Percentiles rank a stretch among this genome's conserved stretches.
Conservation (phyloP, 2,888 invertebrate species). For the Lasioglossum villosulum region DNA sequence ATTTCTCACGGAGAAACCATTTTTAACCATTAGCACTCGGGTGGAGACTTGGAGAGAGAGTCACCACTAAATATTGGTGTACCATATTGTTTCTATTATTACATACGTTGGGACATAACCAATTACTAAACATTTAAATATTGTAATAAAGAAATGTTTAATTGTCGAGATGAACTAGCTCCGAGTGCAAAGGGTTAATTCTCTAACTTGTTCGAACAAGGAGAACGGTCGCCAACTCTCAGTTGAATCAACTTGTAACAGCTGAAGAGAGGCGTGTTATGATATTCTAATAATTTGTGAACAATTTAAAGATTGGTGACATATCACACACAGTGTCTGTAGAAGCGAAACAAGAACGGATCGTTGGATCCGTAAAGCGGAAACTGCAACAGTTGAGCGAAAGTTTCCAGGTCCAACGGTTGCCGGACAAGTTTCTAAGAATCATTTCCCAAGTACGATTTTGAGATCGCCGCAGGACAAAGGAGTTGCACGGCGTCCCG, state of each 20-base stretch:
- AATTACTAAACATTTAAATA: too few species aligned
- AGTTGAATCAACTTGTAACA: neutral
- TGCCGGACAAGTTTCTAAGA: neutral
- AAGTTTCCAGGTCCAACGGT: neutral
- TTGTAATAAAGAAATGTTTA: too few species aligned
- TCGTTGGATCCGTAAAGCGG: neutral
- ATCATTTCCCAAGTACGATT: neutral
- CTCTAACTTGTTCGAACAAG: neutral
- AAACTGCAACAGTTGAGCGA: neutral
- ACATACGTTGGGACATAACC: too few species aligned
- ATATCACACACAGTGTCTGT: neutral
- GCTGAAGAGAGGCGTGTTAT: neutral
- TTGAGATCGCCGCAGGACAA: neutral
- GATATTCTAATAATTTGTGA: neutral
- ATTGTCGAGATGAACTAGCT: too few species aligned
- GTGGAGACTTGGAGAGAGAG: too few species aligned
- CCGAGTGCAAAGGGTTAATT: too few species aligned
- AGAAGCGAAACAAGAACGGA: neutral
- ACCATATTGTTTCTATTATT: too few species aligned
- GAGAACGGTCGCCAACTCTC: neutral
- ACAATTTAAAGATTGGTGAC: neutral
- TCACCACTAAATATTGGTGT: too few species aligned
- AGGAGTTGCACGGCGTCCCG: neutral
- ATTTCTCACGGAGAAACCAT: neutral
- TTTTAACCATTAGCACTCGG: neutral